Evolutionary conservation across 2,888 invertebrate species (phyloP).

Genomic region (Pristionchus mayeri): DNA sequence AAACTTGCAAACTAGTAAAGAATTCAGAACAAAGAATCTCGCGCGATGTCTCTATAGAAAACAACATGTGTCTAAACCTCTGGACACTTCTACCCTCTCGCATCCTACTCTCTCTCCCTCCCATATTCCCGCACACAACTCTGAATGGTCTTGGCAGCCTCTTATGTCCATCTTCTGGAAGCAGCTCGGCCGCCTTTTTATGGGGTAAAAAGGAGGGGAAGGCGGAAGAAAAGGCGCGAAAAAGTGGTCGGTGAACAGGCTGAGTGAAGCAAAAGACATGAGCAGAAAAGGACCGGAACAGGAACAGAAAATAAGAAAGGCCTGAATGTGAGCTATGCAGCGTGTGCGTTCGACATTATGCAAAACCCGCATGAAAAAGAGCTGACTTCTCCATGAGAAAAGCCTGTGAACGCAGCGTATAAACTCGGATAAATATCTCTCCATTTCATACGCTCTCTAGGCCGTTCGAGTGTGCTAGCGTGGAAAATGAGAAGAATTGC

Average conservation of each 20-base stretch:
- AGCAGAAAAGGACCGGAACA: background rate
- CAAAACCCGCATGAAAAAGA: no score
- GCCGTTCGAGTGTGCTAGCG: no score
- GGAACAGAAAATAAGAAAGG: background rate
- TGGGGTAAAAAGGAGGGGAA: background rate
- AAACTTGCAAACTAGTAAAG: background rate
- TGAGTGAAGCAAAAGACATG: no score
- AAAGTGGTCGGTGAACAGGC: no score
- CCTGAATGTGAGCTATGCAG: background rate
- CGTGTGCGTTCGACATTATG: no score
- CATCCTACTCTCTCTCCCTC: background rate
- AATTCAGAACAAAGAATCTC: background rate
- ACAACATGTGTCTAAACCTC: no score
- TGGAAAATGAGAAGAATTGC: no score
- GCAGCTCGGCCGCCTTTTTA: background rate
- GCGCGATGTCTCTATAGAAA: background rate
- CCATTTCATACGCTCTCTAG: no score
- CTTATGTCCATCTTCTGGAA: constrained; percentile 2
- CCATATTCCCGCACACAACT: background rate
- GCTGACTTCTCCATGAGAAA: no score
- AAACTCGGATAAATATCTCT: no score
- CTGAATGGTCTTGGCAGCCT: background rate
- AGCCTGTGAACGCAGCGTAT: no score
- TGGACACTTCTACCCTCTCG: background rate
- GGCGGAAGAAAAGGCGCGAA: background rate